These are phyloP conservation scores for Bambusicola thoracicus DNA, from an alignment of 2,113 vertebrate species.

Conservation along the genomic window DNA sequence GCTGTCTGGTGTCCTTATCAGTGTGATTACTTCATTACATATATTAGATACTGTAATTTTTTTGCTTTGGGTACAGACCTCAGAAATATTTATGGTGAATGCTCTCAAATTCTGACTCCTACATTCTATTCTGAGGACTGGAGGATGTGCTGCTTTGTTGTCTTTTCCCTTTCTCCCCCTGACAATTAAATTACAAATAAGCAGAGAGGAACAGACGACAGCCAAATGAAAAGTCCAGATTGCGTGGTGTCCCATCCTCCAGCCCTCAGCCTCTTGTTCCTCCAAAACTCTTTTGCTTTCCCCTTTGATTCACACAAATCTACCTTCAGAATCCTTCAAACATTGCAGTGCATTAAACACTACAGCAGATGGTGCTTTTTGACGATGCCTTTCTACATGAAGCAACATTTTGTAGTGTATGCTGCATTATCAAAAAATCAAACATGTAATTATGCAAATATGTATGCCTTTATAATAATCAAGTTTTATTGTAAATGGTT, in stretches of 20 bases:
- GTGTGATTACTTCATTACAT: background rate
- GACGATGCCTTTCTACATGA: constrained; percentile 79
- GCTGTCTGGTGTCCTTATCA: constrained; percentile 26
- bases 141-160: constrained; percentile 21
- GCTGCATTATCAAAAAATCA: constrained; percentile 87
- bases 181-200: constrained; percentile 40
- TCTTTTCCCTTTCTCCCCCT: constrained; percentile 15
- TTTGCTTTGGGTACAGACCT: constrained; percentile 22
- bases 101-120: background rate
- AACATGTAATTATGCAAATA: constrained; percentile 91
- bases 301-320: constrained; percentile 70
- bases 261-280: constrained; percentile 55
- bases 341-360: constrained; percentile 80
- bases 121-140: background rate
- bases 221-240: background rate
- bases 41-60: background rate
- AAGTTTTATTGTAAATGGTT: constrained; percentile 90
- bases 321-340: constrained; percentile 75
- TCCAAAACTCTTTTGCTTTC: constrained; percentile 63
- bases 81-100: constrained; percentile 21
- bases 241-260: background rate
- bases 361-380: constrained; percentile 88
- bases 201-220: background rate
- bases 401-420: constrained; percentile 81
- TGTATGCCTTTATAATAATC: constrained; percentile 90